Base-by-base conservation (phyloP, 2,888 invertebrate genomes). In the Crepidodera aurea region DNA sequence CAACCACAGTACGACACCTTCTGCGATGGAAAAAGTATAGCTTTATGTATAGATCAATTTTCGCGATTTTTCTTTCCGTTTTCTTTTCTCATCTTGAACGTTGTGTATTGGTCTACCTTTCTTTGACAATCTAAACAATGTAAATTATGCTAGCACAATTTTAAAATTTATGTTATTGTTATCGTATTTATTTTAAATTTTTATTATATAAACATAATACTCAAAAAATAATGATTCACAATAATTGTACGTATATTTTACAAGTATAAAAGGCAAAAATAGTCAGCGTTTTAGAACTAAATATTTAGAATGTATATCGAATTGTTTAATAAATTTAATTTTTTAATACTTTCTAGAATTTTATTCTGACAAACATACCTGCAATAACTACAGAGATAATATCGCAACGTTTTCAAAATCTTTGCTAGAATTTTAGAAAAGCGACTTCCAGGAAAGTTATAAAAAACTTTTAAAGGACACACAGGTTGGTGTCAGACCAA, bases 61-160 rank as follows among this genome's bases (percentile, higher is more conserved):
- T 94, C 94, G 48, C 85, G 94, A 74, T 91, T 93, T 82, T 93
- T 94, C 83, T 94, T 94, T 72, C 94, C 94, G 0, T 92, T 94
- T 78, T 92, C 93, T 2, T 94, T 94, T 83, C 88, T 93, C 73
- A 91, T 94, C 75, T 84, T 94, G n/a, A 94, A 94, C 78, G 89
- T 94, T 68, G 91, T 92, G 10, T 94, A 94, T 79, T 94, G 94
- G 94, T 91, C 91, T 72, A 93, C 92, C 64, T 93, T 93, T 81
- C 84, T 90, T 25, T 80, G 57, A 57, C 57, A 13, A 27, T 13
- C 13, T n/a, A 50, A 13, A 57, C 18, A 27, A 29, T 25, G 10
- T 48, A 18, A 25, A 32, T n/a, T 19, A 40, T 7, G 15, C 22
- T 39, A 57, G 57, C 57, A 57, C 57, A 57, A 57, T 44, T 57